phyloP scores from a whole-genome alignment of 1,140 invertebrate species.

The Dendrolimus punctatus region DNA sequence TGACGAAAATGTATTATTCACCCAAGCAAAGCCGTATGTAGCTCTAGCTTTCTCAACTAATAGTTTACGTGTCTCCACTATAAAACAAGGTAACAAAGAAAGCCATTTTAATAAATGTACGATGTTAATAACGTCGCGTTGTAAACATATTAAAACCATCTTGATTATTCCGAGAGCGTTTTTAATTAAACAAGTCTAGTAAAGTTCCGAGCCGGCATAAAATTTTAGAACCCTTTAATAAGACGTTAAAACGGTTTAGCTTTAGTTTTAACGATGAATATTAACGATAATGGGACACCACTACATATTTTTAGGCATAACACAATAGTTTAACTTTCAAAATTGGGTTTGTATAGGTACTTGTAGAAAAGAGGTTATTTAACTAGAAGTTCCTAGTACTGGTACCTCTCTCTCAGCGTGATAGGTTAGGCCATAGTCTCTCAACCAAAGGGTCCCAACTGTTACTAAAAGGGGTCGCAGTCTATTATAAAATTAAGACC shows the following conservation, averaged over 20 bases:
- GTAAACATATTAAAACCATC: constrained; percentile 37
- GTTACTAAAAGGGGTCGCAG: too few species aligned
- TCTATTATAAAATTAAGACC: too few species aligned
- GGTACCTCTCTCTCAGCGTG: too few species aligned
- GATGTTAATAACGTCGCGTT: constrained; percentile 19
- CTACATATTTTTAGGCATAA: constrained; percentile 36
- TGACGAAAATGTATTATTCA: too few species aligned
- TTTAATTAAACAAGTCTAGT: constrained; percentile 62
- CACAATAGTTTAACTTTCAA: constrained; percentile 9
- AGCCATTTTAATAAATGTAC: constrained; percentile 5
- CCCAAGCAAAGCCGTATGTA: neutral
- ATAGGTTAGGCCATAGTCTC: too few species aligned
- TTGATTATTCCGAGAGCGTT: constrained; percentile 66
- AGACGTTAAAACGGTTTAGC: constrained; percentile 60
- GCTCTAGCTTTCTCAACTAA: constrained; percentile 5
- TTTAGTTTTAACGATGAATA: constrained; percentile 54
- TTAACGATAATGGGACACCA: constrained; percentile 57
- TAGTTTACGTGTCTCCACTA: too few species aligned
- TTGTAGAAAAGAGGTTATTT: too few species aligned
- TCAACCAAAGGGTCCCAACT: too few species aligned
- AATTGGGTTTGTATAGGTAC: too few species aligned
- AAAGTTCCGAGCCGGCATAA: constrained; percentile 48
- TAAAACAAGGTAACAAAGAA: too few species aligned
- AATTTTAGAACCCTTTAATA: constrained; percentile 71
- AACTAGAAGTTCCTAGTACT: too few species aligned